phyloP scores from a whole-genome alignment of 2,888 invertebrate genomes.

The Lasioglossum malachurum region DNA sequence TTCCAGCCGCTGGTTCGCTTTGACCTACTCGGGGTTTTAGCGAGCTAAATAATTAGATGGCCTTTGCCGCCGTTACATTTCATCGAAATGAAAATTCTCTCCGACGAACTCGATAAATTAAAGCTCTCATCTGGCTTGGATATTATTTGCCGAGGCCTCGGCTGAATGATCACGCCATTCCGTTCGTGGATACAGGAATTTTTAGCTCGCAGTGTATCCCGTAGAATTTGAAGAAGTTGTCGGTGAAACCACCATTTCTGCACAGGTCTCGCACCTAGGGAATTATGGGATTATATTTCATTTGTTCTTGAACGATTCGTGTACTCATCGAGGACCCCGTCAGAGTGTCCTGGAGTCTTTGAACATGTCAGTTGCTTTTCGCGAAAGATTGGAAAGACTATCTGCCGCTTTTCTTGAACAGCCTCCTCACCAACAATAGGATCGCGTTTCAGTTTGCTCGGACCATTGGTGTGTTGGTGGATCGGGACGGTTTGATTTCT shows the following conservation, averaged over 20 bases:
- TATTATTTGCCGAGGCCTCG: background rate
- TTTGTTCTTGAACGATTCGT: background rate
- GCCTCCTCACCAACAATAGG: background rate
- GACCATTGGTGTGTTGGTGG: background rate
- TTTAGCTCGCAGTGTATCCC: background rate
- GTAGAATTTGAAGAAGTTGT: background rate
- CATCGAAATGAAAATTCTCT: background rate
- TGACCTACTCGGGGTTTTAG: background rate
- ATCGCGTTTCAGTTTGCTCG: background rate
- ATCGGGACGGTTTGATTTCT: background rate
- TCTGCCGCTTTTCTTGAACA: background rate
- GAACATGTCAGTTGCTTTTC: background rate
- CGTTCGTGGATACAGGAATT: background rate
- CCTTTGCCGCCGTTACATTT: background rate
- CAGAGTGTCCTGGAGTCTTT: background rate
- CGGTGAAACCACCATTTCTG: no score
- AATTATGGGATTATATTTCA: background rate
- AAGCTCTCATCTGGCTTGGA: background rate
- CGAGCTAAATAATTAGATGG: background rate
- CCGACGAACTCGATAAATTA: background rate
- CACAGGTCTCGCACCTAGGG: background rate
- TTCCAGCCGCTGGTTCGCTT: background rate
- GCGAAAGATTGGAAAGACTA: background rate
- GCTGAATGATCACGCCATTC: background rate
- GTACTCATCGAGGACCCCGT: background rate